A percentile compares a stretch with the other conserved stretches of the same genome.
phyloP scores from a whole-genome alignment of 2,888 invertebrate genomes.

The Allygus modestus region DNA sequence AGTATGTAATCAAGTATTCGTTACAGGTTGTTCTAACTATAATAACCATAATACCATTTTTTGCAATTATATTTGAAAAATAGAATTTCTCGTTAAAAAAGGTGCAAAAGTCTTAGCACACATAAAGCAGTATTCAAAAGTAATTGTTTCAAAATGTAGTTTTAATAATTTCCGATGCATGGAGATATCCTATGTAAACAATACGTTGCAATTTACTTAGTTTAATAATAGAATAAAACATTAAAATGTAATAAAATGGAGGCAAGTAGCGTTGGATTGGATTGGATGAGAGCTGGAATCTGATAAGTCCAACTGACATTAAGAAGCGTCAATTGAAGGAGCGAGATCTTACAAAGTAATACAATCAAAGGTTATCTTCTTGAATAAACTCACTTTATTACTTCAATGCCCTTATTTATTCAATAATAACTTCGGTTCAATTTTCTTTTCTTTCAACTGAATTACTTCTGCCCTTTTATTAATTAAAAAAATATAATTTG shows the following conservation, averaged over 20 bases:
- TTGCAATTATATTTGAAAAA: too few species aligned
- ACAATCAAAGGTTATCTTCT: conserved; percentile 32
- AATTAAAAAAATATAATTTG: too few species aligned
- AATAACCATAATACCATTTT: too few species aligned
- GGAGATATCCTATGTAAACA: not conserved
- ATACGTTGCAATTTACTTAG: not conserved
- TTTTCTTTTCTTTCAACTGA: not conserved
- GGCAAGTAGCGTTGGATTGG: not conserved
- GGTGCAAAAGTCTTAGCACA: too few species aligned
- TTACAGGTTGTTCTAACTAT: too few species aligned
- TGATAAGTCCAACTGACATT: conserved; percentile 15
- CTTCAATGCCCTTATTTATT: conserved; percentile 4
- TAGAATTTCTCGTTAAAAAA: too few species aligned
- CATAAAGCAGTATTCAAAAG: too few species aligned
- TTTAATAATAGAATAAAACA: not conserved
- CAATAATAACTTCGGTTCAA: not conserved
- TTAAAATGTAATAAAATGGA: not conserved
- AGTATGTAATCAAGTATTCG: too few species aligned
- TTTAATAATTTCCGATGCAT: too few species aligned
- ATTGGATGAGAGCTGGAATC: conserved; percentile 9
- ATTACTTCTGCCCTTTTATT: too few species aligned
- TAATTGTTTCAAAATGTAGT: too few species aligned
- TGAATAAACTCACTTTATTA: conserved; percentile 29
- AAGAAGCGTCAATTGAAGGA: conserved; percentile 21
- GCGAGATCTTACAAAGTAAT: conserved; percentile 27